Percentiles rank a stretch among this genome's conserved stretches.
Evolutionary conservation across 2,797 vertebrate species (phyloP).

Genomic region (Choloepus didactylus): DNA sequence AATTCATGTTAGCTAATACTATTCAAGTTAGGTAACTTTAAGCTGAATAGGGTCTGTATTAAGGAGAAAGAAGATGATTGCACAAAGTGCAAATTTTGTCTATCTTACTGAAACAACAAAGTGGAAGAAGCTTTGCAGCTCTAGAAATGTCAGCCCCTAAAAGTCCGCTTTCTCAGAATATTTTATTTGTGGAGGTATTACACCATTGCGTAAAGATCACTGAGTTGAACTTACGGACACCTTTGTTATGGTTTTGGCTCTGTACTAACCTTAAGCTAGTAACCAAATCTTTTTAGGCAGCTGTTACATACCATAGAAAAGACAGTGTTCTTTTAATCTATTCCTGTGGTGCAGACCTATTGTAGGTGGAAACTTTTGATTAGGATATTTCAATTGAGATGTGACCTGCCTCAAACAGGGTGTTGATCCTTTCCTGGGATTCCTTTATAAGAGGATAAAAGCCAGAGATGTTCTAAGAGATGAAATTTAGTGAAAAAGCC

Average conservation of each 20-base stretch:
- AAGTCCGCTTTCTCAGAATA: neutral
- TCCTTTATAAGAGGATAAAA: too few species aligned
- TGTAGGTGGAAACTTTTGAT: too few species aligned
- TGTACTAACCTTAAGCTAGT: neutral
- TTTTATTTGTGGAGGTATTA: neutral
- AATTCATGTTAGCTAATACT: neutral
- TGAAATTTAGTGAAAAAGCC: too few species aligned
- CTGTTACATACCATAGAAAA: too few species aligned
- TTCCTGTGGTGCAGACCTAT: too few species aligned
- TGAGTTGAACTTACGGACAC: neutral
- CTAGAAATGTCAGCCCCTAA: neutral
- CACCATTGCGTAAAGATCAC: neutral
- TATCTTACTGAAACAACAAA: slow-evolving; percentile 21
- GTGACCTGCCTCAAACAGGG: too few species aligned
- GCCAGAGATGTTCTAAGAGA: too few species aligned
- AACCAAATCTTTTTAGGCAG: neutral
- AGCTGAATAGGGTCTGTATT: neutral
- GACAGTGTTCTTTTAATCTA: too few species aligned
- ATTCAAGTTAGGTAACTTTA: neutral
- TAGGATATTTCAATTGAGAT: too few species aligned
- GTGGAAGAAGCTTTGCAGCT: neutral
- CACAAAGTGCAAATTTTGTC: neutral
- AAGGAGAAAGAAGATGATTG: neutral
- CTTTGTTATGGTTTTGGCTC: neutral
- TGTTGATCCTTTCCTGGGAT: too few species aligned